phyloP scores from a whole-genome alignment of 2,797 vertebrate species.

The Acipenser ruthenus region DNA sequence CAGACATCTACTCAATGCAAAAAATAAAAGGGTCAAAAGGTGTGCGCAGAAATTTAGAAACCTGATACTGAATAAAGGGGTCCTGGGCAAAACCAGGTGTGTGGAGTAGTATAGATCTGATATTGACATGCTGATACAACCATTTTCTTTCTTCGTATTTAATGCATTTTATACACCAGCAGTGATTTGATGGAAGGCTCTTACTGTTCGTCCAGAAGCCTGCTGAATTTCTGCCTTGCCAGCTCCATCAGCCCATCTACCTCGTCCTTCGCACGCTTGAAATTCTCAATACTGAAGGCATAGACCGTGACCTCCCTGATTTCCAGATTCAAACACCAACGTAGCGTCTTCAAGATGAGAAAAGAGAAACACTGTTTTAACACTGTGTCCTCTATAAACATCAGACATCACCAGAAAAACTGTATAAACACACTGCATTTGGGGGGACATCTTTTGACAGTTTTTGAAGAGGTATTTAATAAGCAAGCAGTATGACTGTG shows the following conservation, averaged over 20 bases:
- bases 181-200: slow-evolving; percentile 22
- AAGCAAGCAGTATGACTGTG: no score
- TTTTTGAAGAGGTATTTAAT: no score
- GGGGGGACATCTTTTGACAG: no score
- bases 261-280: slow-evolving; percentile 87
- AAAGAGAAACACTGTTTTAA: slow-evolving; percentile 10
- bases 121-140: background rate
- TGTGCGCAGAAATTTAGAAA: no score
- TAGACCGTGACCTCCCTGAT: slow-evolving; percentile 92
- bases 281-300: slow-evolving; percentile 98
- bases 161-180: background rate
- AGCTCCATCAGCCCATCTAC: slow-evolving; percentile 92
- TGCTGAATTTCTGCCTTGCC: slow-evolving; percentile 85
- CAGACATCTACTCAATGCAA: no score
- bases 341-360: slow-evolving; percentile 63
- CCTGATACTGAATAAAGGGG: background rate
- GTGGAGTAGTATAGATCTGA: background rate
- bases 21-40: no score
- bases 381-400: no score
- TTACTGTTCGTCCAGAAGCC: slow-evolving; percentile 86
- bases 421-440: no score
- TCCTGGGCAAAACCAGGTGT: background rate
- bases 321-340: slow-evolving; percentile 90
- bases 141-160: background rate
- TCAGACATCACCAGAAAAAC: no score